Conservation (phyloP, 2,797 vertebrate species). For the Clarias platycephalus region DNA sequence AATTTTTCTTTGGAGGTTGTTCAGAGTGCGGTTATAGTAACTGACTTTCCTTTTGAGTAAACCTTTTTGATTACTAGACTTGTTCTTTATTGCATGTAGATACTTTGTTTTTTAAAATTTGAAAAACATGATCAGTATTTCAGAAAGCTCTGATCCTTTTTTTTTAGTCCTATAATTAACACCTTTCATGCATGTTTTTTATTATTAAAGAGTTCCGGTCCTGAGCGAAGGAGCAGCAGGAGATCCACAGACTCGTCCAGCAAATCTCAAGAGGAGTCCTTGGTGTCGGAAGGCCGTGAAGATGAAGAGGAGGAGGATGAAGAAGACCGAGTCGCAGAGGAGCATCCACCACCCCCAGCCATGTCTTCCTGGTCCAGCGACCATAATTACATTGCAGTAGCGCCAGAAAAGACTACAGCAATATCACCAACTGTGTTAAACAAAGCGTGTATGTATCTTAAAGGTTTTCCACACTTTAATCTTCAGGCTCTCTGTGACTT, state of each 20-base stretch:
- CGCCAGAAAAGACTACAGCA: slow-evolving; percentile 96
- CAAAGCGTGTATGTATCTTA: slow-evolving; percentile 99
- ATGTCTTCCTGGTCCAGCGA: slow-evolving; percentile 97
- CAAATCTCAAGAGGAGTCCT: slow-evolving; percentile 48
- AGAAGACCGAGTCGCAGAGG: slow-evolving; percentile 73
- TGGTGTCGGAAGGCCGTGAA: slow-evolving; percentile 62
- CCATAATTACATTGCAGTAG: slow-evolving; percentile 99
- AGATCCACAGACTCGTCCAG: slow-evolving; percentile 63
- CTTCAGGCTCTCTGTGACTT: slow-evolving; percentile 47
- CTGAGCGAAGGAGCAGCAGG: slow-evolving; percentile 69
- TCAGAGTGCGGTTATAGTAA: not conserved
- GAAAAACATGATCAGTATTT: not conserved
- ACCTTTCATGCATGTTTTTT: not conserved
- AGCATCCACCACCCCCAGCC: slow-evolving; percentile 74
- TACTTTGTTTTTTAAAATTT: not conserved
- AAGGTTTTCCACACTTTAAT: slow-evolving; percentile 69
- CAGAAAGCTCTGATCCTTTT: not conserved
- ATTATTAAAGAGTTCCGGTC: slow-evolving; percentile 67
- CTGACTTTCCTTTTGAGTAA: not conserved
- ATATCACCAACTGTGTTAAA: slow-evolving; percentile 93
- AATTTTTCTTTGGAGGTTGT: not conserved
- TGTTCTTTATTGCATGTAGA: not conserved
- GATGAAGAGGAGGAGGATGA: slow-evolving; percentile 66
- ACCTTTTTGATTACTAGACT: not conserved
- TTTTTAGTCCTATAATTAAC: not conserved